phyloP scores from a whole-genome alignment of 2,888 invertebrate genomes.

The Aphidoletes aphidimyza region DNA sequence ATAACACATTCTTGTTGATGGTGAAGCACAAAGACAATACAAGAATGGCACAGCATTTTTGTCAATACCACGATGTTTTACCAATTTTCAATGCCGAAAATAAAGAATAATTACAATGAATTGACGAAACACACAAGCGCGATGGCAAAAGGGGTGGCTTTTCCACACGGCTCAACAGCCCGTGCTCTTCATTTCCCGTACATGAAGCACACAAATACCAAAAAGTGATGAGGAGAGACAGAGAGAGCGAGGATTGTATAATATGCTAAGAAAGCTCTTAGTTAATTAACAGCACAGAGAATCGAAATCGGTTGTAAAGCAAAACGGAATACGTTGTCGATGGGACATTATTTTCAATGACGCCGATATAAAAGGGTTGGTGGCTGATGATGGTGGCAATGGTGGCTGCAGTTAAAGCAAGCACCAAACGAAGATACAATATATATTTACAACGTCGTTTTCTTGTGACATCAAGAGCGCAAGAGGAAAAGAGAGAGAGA shows the following conservation, averaged over 20 bases:
- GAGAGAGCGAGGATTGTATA: neutral
- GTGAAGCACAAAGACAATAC: neutral
- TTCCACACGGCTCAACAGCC: neutral
- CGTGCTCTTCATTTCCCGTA: neutral
- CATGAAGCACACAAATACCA: too few relatives aligned
- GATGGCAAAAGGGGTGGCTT: constrained; percentile 24
- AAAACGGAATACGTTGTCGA: constrained; percentile 29
- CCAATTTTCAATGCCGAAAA: constrained; percentile 43
- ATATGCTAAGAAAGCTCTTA: constrained; percentile 55
- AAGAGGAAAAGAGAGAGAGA: too few relatives aligned
- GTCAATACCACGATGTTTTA: constrained; percentile 53
- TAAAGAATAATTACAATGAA: constrained; percentile 54
- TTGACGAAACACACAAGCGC: constrained; percentile 11
- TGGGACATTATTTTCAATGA: constrained; percentile 41
- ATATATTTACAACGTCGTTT: too few relatives aligned
- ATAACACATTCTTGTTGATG: too few relatives aligned
- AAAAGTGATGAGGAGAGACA: too few relatives aligned
- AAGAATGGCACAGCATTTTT: constrained; percentile 7
- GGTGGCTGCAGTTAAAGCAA: constrained; percentile 2
- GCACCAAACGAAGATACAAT: neutral
- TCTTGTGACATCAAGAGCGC: too few relatives aligned
- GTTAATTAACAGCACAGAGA: constrained; percentile 55
- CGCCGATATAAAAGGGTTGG: constrained; percentile 40
- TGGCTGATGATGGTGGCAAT: constrained; percentile 26
- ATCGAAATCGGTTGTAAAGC: neutral